phyloP scores from a whole-genome alignment of 2,797 vertebrate species.

The Crenuchus spilurus region DNA sequence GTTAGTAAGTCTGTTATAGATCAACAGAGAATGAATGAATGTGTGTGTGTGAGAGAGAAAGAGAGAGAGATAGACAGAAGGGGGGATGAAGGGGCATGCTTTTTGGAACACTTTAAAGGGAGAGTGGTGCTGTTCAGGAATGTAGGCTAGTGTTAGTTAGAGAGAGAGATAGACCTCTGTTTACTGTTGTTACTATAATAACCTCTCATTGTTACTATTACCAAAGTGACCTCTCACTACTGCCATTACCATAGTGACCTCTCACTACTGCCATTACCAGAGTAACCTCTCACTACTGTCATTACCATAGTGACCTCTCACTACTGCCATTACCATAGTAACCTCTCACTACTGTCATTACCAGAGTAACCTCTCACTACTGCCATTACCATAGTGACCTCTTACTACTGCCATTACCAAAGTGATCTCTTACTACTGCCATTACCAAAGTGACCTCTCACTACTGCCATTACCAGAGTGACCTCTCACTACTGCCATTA shows the following conservation, averaged over 20 bases:
- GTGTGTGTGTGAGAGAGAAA: background rate
- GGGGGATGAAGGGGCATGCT: background rate
- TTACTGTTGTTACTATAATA: background rate
- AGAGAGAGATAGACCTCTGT: background rate
- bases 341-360: background rate
- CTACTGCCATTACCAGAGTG: background rate
- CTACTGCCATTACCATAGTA: background rate
- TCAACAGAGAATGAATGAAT: background rate
- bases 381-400: background rate
- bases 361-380: background rate
- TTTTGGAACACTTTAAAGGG: background rate
- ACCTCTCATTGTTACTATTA: background rate
- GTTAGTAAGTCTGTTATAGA: background rate
- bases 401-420: background rate
- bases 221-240: background rate
- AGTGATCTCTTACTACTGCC: background rate
- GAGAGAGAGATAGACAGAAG: background rate
- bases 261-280: background rate
- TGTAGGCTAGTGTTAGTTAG: slow-evolving; percentile 7
- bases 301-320: background rate
- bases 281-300: background rate
- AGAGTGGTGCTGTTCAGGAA: background rate
- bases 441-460: background rate
- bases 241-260: background rate
- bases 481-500: background rate